phyloP scores from a whole-genome alignment of 2,888 invertebrate genomes.

The Eupithecia abbreviata region DNA sequence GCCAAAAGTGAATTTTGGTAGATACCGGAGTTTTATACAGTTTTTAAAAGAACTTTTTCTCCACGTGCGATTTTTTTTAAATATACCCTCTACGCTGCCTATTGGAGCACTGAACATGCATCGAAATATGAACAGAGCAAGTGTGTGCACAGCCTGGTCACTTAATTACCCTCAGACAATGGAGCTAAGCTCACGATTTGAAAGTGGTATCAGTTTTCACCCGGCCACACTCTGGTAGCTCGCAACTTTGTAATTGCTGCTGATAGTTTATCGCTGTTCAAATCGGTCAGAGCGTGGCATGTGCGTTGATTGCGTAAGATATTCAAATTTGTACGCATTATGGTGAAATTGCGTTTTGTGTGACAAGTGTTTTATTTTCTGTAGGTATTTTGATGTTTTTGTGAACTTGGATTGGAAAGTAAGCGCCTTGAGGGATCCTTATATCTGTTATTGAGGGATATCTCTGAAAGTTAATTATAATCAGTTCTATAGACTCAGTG shows the following conservation, averaged over 20 bases:
- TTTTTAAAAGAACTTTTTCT: too few species aligned
- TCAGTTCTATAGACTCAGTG: too few species aligned
- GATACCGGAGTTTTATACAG: too few species aligned
- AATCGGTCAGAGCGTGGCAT: slow-evolving; percentile 31
- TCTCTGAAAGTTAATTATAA: too few species aligned
- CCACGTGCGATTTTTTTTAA: too few species aligned
- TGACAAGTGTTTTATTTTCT: background rate
- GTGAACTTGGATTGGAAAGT: slow-evolving; percentile 74
- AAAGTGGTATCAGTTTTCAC: slow-evolving; percentile 65
- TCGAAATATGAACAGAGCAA: background rate
- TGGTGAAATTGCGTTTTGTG: background rate
- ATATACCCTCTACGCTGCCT: background rate
- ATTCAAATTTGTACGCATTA: background rate
- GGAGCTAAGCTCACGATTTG: slow-evolving; percentile 63
- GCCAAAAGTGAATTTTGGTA: too few species aligned
- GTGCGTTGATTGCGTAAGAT: slow-evolving; percentile 15
- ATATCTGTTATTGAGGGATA: too few species aligned
- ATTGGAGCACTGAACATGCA: background rate
- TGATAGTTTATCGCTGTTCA: slow-evolving; percentile 31
- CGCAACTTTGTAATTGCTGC: slow-evolving; percentile 44
- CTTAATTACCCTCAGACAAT: slow-evolving; percentile 55
- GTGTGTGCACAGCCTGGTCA: slow-evolving; percentile 40
- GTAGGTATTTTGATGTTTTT: background rate
- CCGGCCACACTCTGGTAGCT: slow-evolving; percentile 60
- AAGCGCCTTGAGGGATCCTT: background rate